Evolutionary conservation across 2,113 vertebrate genomes (phyloP), one percentile per base, ranked within the genome.

Genomic region (Pandion haliaetus): DNA sequence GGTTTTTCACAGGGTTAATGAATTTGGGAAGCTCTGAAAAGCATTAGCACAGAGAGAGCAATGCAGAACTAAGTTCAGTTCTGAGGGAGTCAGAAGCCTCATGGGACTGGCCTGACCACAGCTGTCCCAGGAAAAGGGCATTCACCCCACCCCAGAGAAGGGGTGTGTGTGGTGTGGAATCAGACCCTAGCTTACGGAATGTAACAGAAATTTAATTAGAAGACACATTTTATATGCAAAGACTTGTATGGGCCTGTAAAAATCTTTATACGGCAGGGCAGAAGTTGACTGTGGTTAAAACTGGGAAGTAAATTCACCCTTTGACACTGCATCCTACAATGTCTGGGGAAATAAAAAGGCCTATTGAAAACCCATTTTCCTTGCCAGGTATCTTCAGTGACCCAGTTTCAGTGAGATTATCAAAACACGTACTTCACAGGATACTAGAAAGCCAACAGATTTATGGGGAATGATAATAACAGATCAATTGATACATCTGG

Each of bases 1-100:
- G 40, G 31, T 88, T 95, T 96, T 91, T 76, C 83, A 49, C 31
- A 77, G 67, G 26, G 63, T 95, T 94, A 93, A 95, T 89, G 77
- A 86, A 91, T 89, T 93, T 73, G 69, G 49, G 63, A 91, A 84
- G 72, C 55, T 83, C 87, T 77, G 42, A 73, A 93, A 84, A 73
- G 83, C 36, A 78, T 77, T 80, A 93, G 49, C 5, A 2, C 44
- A 83, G 67, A n/a, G 26, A 47, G 8, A 50, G 29, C 17, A 67
- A 59, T n/a, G 10, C 21, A 88, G 58, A 86, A 42, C 67, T 63
- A 72, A 77, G 58, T 40, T 76, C 79, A n/a, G n/a, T n/a, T n/a
- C n/a, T n/a, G n/a, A n/a, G 23, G 44, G 52, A 90, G 44, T 16
- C 65, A 65, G 65, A 90, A 92, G 25, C 36, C 72, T 86, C 63